Evolutionary conservation across 2,888 invertebrate genomes (phyloP).

Genomic region (Heteromyza rotundicornis): DNA sequence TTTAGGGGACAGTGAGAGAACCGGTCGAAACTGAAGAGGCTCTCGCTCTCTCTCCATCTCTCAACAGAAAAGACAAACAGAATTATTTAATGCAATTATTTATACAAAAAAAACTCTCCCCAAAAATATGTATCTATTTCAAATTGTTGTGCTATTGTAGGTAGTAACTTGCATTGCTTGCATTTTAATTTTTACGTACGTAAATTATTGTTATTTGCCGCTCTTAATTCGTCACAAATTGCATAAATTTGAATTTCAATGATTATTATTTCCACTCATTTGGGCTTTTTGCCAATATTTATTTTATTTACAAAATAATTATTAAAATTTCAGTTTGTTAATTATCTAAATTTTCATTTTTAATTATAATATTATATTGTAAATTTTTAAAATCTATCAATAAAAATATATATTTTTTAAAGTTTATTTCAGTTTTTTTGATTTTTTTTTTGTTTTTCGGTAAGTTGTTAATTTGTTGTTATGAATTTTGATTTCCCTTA

Average conservation of each 20-base stretch:
- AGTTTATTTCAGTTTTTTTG: constrained; percentile 11
- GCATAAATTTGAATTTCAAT: neutral
- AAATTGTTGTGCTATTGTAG: neutral
- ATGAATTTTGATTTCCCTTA: constrained; percentile 10
- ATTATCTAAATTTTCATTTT: constrained; percentile 12
- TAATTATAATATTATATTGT: constrained; percentile 36
- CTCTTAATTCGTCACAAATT: neutral
- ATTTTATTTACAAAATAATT: constrained; percentile 19
- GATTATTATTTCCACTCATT: neutral
- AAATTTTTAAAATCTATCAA: constrained; percentile 28
- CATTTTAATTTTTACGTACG: neutral
- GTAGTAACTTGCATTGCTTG: no score
- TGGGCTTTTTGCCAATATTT: constrained; percentile 31
- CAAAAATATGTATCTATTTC: neutral
- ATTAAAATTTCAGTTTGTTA: constrained; percentile 14
- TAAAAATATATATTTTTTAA: constrained; percentile 24
- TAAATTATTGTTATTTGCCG: neutral
- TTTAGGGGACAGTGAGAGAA: neutral
- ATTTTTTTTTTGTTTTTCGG: constrained; percentile 29
- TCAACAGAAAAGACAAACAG: neutral
- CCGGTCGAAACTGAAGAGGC: neutral
- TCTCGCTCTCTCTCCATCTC: no score
- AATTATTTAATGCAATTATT: neutral
- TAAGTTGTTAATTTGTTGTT: constrained; percentile 31
- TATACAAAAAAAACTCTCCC: neutral